Evolutionary conservation across 1,140 invertebrate species (phyloP).

Genomic region (Teleogryllus occipitalis): DNA sequence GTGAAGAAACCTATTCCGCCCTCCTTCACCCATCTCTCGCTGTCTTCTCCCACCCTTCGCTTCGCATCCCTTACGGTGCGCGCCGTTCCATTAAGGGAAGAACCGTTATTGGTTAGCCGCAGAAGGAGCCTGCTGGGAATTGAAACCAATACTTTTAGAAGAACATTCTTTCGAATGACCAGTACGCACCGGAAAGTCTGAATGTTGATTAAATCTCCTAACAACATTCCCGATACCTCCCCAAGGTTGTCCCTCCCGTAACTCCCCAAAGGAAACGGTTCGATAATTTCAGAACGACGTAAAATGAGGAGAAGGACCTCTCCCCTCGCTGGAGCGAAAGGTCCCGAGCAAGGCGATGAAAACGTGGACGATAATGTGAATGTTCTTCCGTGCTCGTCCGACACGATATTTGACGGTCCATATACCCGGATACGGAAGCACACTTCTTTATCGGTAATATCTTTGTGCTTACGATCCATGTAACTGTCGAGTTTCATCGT

Average conservation of each 20-base stretch:
- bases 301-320: not conserved
- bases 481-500: not conserved
- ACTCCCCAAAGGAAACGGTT: not conserved
- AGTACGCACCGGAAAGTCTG: not conserved
- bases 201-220: not conserved
- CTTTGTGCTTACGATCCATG: not conserved
- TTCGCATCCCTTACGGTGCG: not conserved
- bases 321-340: not conserved
- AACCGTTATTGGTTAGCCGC: not conserved
- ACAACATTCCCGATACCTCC: not conserved
- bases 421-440: not conserved
- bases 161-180: not conserved
- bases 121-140: not conserved
- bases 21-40: not conserved
- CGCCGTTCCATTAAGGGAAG: not conserved
- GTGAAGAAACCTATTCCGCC: not conserved
- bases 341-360: not conserved
- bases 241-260: not conserved
- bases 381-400: not conserved
- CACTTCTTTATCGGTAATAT: not conserved
- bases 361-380: not conserved
- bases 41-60: not conserved
- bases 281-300: not conserved
- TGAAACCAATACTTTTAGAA: conserved; percentile 5
- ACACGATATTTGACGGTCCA: not conserved